phyloP scores from a whole-genome alignment of 2,888 invertebrate genomes.

The Himalopsyche japonica region DNA sequence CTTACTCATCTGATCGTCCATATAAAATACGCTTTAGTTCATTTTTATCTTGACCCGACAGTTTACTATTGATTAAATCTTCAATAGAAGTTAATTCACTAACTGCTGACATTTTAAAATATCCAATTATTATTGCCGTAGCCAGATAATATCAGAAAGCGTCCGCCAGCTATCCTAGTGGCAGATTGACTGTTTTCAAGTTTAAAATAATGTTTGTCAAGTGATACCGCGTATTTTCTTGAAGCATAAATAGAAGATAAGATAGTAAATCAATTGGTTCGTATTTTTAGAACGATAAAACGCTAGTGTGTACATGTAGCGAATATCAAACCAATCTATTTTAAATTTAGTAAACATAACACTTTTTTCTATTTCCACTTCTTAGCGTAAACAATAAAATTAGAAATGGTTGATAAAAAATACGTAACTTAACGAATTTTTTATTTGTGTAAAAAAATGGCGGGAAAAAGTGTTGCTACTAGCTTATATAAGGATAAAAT shows the following conservation, averaged over 20 bases:
- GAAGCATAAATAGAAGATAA: background rate
- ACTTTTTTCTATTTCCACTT: too few relatives aligned
- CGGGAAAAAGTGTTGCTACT: too few relatives aligned
- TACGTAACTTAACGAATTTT: too few relatives aligned
- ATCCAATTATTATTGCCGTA: background rate
- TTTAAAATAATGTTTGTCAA: background rate
- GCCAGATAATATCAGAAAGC: background rate
- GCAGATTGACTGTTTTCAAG: background rate
- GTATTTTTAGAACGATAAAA: background rate
- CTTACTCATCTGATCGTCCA: conserved; percentile 28
- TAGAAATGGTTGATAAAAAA: too few relatives aligned
- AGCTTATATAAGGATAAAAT: too few relatives aligned
- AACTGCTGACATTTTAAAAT: background rate
- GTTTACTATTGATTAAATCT: conserved; percentile 6
- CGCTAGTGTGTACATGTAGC: background rate
- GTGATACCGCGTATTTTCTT: background rate
- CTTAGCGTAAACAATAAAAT: too few relatives aligned
- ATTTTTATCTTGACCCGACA: conserved; percentile 1
- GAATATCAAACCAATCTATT: too few relatives aligned
- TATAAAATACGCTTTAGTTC: conserved; percentile 27
- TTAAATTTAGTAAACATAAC: too few relatives aligned
- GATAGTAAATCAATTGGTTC: background rate
- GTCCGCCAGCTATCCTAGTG: background rate
- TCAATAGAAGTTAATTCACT: conserved; percentile 15
- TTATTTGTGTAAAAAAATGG: too few relatives aligned